Base-by-base conservation (phyloP, 2,888 invertebrate genomes). In the Chrysopilus asiliformis region DNA sequence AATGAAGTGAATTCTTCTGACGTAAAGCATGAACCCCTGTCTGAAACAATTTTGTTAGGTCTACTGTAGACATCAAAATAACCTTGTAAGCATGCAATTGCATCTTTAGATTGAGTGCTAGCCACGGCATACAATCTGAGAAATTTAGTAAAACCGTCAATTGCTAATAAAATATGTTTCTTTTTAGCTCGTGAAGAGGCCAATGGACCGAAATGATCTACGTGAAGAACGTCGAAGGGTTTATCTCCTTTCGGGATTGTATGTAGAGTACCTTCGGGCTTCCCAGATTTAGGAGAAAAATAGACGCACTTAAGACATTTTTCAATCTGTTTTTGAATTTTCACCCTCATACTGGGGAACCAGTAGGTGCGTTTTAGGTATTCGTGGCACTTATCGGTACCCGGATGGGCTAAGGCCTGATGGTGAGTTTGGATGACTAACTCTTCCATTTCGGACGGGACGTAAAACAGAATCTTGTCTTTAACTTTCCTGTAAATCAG, bases 161-260 rank as follows among this genome's bases (percentile, higher is more conserved):
- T 30, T 2, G 41, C 24, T 12, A 39, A 18, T 1, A 43, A 16
- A 8, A 44, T 37, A 15, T 39, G 20, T 22, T 41, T 41, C 2
- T 38, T 39, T 24, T 41, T 39, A 7, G 25, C 24, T 7, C 20
- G 32, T 3, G 24, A 27, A 2, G 46, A 44, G 2, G 42, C 32
- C 20, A 42, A 16, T 2, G 39, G 40, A n/a, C 41, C 43, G 14
- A 32, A 40, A 19, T 42, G 34, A 20, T 43, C 42, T 7, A 40
- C 31, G 19, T 46, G 44, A 19, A 42, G 8, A 4, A 34, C 38
- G 1, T 44, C 17, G 31, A 54, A 53, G 4, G 50, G 53, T 20
- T 43, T 14, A 7, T 47, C 38, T 7, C 47, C 49, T 30, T 52
- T 53, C 4, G 38, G 43, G 5, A 55, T 49, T 16, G 42, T 40